These are phyloP conservation scores for Blastobasis lacticolella DNA, from an alignment of 2,888 invertebrate genomes.

Conservation along the genomic window DNA sequence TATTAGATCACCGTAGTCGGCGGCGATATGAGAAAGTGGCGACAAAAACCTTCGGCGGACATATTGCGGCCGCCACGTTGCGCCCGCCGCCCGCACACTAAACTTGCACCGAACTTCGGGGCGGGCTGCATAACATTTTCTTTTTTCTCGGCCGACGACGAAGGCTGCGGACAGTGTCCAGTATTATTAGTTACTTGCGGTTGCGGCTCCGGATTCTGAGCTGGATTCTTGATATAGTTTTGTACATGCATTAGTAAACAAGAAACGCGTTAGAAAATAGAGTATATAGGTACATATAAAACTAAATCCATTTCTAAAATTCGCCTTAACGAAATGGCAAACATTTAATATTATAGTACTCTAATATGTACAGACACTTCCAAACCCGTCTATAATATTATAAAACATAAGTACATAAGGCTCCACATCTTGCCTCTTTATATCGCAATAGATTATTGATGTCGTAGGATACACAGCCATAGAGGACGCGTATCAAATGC, in stretches of 20 bases:
- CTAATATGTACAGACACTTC: too few relatives aligned
- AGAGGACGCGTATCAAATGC: conserved; percentile 20
- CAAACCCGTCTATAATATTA: too few relatives aligned
- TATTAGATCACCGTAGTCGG: conserved; percentile 63
- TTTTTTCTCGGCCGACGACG: conserved; percentile 31
- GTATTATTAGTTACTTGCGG: conserved; percentile 35
- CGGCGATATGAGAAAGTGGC: conserved; percentile 60
- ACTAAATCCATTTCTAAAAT: too few relatives aligned
- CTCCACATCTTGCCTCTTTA: background rate
- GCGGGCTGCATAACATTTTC: conserved; percentile 47
- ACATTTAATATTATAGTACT: too few relatives aligned
- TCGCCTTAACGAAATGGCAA: too few relatives aligned
- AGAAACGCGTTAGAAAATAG: too few relatives aligned
- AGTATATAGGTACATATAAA: too few relatives aligned
- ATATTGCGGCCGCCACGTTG: conserved; percentile 63
- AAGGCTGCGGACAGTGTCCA: conserved; percentile 33
- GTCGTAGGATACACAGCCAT: conserved; percentile 15
- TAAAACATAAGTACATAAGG: background rate
- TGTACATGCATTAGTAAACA: conserved; percentile 13
- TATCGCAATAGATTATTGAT: conserved; percentile 21
- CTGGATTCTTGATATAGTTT: conserved; percentile 19
- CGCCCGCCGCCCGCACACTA: conserved; percentile 24
- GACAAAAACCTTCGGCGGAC: conserved; percentile 63
- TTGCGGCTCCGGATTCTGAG: conserved; percentile 18
- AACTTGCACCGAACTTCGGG: conserved; percentile 61